phyloP scores from a whole-genome alignment of 2,113 vertebrate species.

The Eclectus roratus region DNA sequence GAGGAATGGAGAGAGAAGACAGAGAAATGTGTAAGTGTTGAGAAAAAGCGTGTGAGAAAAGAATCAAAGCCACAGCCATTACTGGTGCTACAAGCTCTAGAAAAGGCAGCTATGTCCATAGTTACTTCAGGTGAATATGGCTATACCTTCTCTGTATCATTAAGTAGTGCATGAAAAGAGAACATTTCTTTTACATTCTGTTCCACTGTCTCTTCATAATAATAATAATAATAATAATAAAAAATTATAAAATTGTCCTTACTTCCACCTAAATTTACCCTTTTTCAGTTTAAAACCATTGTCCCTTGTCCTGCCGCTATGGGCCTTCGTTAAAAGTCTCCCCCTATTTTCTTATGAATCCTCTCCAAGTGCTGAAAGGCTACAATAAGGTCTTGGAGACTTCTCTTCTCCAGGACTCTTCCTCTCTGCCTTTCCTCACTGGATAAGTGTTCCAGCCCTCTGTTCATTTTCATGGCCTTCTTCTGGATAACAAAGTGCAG shows the following conservation, averaged over 20 bases:
- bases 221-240: neutral
- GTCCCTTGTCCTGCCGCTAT: neutral
- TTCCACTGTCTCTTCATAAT: neutral
- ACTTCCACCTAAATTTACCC: accelerated
- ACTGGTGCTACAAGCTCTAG: neutral
- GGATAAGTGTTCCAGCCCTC: neutral
- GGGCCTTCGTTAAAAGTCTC: neutral
- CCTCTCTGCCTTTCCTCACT: neutral
- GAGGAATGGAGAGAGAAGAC: neutral
- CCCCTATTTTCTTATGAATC: neutral
- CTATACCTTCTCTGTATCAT: neutral
- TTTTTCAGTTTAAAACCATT: neutral
- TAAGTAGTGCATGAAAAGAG: neutral
- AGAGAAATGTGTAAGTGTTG: neutral
- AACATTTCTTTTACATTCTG: neutral
- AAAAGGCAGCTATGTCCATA: neutral
- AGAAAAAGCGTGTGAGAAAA: neutral
- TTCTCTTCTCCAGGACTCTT: neutral
- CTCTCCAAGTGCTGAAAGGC: neutral
- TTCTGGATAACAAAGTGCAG: neutral
- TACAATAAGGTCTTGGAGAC: neutral
- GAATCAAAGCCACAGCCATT: neutral
- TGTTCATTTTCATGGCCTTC: neutral
- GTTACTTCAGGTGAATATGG: neutral
- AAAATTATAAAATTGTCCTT: neutral